Evolutionary conservation across 2,113 vertebrate species (phyloP), one percentile per base, ranked within the genome.

Genomic region (Nibea coibor): DNA sequence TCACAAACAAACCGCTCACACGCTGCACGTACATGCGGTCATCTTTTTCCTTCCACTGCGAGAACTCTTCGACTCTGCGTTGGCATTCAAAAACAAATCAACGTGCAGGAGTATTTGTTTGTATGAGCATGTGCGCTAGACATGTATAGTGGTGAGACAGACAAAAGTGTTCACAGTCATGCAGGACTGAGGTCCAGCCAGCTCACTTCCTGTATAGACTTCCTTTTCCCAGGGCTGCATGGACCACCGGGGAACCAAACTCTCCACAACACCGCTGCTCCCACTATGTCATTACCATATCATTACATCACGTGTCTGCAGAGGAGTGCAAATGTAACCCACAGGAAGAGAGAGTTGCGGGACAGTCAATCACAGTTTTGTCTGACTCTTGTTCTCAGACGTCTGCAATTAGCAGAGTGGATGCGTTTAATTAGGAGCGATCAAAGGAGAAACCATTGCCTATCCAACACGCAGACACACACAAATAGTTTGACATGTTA

Each of bases 171-270:
- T 47, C 31, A 14, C 75, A 83, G 59, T 77, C 71, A 68, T 57
- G 35, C 83, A 81, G 65, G 48, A 78, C 77, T 48, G 50, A 82
- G 68, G 68, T 51, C 70, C 76, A 77, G 84, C 61, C 73, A 83
- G 71, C 72, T 86, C 68, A 85, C 82, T 92, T 93, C 89, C 84
- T 92, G 70, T 78, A 11, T 15, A 50, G 20, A 84, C 67, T 89
- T 92, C 79, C 87, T 86, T 84, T 88, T 84, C 78, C 72, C 85
- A 86, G 75, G 73, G 43, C 69, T 85, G 28, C 62, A 66, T 48
- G n/a, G 58, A 80, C 85, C 74, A 83, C 74, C 26, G 11, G 75
- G 71, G 77, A 87, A 67, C 70, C 42, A 64, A 80, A 74, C 43
- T 64, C 73, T 62, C 57, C 64, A 63, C 3, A 47, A 47, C 77